Conservation (phyloP, 1,140 invertebrate species). For the Helicoverpa zea region DNA sequence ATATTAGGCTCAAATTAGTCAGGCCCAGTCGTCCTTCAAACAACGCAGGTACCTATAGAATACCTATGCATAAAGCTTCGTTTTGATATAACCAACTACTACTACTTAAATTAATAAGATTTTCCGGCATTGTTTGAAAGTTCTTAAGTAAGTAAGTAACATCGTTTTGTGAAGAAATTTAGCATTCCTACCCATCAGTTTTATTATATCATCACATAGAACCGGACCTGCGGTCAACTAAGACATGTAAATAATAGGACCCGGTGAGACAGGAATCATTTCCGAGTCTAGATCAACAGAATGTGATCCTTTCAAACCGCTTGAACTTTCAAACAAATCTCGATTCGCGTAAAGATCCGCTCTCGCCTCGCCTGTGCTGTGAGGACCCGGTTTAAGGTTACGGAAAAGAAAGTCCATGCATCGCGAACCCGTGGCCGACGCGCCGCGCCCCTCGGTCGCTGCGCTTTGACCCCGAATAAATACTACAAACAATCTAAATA, state of each 20-base stretch:
- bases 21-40: too few relatives aligned
- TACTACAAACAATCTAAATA: slow-evolving; percentile 26
- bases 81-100: too few relatives aligned
- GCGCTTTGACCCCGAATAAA: slow-evolving; percentile 60
- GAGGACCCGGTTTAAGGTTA: slow-evolving; percentile 56
- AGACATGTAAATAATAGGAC: slow-evolving; percentile 19
- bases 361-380: slow-evolving; percentile 31
- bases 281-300: slow-evolving; percentile 19
- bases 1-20: too few relatives aligned
- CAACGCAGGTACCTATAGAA: too few relatives aligned
- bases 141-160: too few relatives aligned
- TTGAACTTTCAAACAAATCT: slow-evolving; percentile 48
- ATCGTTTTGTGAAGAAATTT: neutral
- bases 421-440: slow-evolving; percentile 52
- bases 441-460: slow-evolving; percentile 46
- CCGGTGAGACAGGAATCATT: slow-evolving; percentile 25
- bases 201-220: slow-evolving; percentile 21
- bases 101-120: too few relatives aligned
- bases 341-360: slow-evolving; percentile 38
- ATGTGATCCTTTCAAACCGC: slow-evolving; percentile 33
- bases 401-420: slow-evolving; percentile 77
- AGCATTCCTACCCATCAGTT: neutral
- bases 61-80: too few relatives aligned
- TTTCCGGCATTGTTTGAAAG: too few relatives aligned
- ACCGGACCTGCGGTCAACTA: neutral